phyloP scores from a whole-genome alignment of 2,113 vertebrate species.

The Tachysurus vachellii region DNA sequence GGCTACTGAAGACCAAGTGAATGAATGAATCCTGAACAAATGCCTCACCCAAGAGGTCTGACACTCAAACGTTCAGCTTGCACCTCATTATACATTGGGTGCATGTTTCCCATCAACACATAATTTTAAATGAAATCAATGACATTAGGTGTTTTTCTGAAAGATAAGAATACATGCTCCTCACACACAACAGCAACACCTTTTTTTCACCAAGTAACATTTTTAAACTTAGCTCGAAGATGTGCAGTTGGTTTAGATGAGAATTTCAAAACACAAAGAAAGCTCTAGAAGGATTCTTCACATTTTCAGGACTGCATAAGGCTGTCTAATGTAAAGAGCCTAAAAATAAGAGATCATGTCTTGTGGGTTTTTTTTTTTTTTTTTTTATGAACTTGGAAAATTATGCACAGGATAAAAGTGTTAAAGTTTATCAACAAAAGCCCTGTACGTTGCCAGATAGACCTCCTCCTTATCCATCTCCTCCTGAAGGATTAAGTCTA shows the following conservation, averaged over 20 bases:
- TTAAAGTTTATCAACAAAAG: neutral
- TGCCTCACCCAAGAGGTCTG: neutral
- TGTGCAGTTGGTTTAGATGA: neutral
- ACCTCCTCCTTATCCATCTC: neutral
- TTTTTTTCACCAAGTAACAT: neutral
- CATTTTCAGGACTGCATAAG: neutral
- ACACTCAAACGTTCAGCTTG: neutral
- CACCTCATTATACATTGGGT: no score
- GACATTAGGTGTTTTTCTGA: neutral
- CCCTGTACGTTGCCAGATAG: neutral
- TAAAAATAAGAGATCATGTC: neutral
- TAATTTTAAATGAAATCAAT: neutral
- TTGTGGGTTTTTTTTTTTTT: neutral
- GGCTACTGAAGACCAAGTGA: neutral
- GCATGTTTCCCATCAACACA: neutral
- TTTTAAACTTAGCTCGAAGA: slow-evolving; percentile 8
- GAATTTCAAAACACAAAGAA: neutral
- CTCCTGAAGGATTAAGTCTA: neutral
- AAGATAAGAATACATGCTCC: neutral
- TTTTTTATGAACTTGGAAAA: neutral
- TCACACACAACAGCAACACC: neutral
- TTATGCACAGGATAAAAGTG: neutral
- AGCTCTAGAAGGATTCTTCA: neutral
- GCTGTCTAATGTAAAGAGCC: neutral
- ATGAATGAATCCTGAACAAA: neutral